Evolutionary conservation across 1,140 invertebrate genomes (phyloP).

Genomic region (Hyles vespertilio): DNA sequence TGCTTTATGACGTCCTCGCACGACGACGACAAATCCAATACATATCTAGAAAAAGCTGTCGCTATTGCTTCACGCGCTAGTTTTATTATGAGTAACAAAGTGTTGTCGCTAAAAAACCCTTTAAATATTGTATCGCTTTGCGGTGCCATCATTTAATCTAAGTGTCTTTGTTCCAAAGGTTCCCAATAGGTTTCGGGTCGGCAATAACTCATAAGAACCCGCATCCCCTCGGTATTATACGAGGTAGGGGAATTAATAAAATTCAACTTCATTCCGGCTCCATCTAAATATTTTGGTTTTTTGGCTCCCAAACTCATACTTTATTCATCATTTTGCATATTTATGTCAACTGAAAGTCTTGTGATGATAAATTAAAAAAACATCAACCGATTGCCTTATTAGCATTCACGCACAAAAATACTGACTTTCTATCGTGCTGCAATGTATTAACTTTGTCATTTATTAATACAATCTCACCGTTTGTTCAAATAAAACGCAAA

Average conservation of each 20-base stretch:
- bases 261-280: too few species aligned
- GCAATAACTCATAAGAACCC: constrained; percentile 32
- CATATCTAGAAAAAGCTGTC: too few species aligned
- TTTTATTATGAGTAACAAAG: too few species aligned
- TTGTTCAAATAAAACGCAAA: constrained; percentile 23
- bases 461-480: constrained; percentile 19
- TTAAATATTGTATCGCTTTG: constrained; percentile 13
- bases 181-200: constrained; percentile 19
- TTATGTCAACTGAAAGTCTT: too few species aligned
- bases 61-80: too few species aligned
- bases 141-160: constrained; percentile 31
- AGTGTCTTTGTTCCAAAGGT: constrained; percentile 33
- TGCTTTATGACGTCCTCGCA: constrained; percentile 50
- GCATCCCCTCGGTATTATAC: constrained; percentile 1
- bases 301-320: too few species aligned
- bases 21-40: constrained; percentile 3
- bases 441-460: constrained; percentile 14
- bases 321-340: too few species aligned
- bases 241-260: too few species aligned
- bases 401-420: not conserved
- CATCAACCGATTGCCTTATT: not conserved
- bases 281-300: too few species aligned
- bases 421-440: not conserved
- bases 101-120: not conserved
- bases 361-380: not conserved